phyloP scores from a whole-genome alignment of 2,888 invertebrate genomes.

The Pardosa pseudoannulata region DNA sequence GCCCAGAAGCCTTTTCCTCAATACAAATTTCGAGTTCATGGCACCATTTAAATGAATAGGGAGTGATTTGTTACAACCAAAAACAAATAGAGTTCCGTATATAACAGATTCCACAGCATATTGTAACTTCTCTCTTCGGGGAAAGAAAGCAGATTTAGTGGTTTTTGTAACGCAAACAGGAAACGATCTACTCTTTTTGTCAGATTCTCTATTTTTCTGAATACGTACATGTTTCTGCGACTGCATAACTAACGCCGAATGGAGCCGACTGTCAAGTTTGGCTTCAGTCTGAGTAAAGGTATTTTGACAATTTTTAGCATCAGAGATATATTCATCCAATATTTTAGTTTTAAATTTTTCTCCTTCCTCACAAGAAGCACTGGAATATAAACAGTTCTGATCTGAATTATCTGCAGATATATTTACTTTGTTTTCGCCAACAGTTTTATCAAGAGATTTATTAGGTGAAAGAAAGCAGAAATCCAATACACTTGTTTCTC shows the following conservation, averaged over 20 bases:
- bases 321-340: neutral
- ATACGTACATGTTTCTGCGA: neutral
- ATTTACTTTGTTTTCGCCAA: no score
- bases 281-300: neutral
- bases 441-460: neutral
- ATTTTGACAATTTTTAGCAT: neutral
- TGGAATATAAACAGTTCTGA: neutral
- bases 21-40: constrained; percentile 93
- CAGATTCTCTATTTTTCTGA: neutral
- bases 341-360: neutral
- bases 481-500: constrained; percentile 19
- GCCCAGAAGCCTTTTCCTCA: constrained; percentile 88
- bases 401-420: no score
- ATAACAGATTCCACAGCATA: neutral
- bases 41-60: constrained; percentile 95
- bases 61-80: constrained; percentile 93
- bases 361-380: neutral
- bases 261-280: neutral
- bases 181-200: neutral
- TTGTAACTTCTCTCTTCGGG: neutral
- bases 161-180: neutral
- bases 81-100: constrained; percentile 73
- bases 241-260: no score
- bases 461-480: neutral
- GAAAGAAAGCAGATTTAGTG: neutral